Evolutionary conservation across 2,888 invertebrate genomes (phyloP).

Genomic region (Amitus sp.): DNA sequence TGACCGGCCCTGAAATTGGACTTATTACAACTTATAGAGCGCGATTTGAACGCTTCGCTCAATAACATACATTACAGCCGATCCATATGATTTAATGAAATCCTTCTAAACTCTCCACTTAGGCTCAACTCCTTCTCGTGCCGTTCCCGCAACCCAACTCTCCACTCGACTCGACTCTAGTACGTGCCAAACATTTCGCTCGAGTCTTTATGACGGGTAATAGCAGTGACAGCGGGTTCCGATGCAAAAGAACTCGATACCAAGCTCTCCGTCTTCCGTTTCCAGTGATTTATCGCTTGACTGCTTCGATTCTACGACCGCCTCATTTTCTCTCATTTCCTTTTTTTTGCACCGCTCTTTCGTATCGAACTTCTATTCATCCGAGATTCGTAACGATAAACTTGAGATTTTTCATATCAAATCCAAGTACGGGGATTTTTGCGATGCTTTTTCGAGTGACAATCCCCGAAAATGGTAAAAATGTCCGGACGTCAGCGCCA

Average conservation of each 20-base stretch:
- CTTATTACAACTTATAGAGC: conserved; percentile 67
- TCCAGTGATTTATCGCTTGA: conserved; percentile 19
- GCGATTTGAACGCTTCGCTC: conserved; percentile 65
- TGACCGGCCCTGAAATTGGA: conserved; percentile 65
- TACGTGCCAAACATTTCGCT: conserved; percentile 37
- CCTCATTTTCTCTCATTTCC: conserved; percentile 29
- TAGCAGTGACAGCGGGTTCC: conserved; percentile 35
- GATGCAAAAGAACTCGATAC: conserved; percentile 27
- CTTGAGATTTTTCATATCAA: too few species aligned
- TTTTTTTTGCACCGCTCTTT: too few species aligned
- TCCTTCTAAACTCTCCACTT: conserved; percentile 66
- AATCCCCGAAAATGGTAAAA: too few species aligned
- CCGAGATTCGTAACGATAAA: too few species aligned
- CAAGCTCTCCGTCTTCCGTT: neutral
- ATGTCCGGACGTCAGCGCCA: too few species aligned
- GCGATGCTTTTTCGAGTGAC: too few species aligned
- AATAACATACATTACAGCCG: conserved; percentile 66
- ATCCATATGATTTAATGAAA: conserved; percentile 67
- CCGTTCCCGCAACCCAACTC: conserved; percentile 34
- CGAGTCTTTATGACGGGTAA: conserved; percentile 34
- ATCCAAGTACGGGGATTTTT: too few species aligned
- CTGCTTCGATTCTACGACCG: too few species aligned
- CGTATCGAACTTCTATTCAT: too few species aligned
- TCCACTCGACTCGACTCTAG: conserved; percentile 33
- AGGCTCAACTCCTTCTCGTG: conserved; percentile 58